phyloP scores from a whole-genome alignment of 2,888 invertebrate species.

The Rapana venosa region DNA sequence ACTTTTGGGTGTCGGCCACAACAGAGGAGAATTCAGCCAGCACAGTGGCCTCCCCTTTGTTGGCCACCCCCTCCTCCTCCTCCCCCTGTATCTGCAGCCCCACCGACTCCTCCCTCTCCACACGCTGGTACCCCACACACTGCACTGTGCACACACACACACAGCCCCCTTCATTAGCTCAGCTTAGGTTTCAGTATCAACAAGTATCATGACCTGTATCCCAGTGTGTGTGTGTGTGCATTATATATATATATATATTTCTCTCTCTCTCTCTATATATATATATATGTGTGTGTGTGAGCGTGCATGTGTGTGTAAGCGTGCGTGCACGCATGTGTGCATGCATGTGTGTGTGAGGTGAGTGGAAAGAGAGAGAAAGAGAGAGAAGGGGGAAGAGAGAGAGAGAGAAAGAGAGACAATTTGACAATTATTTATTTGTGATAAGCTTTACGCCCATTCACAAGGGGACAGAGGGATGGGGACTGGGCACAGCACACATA shows the following conservation, averaged over 20 bases:
- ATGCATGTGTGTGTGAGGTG: background rate
- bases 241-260: background rate
- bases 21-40: conserved; percentile 76
- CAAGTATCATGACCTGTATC: background rate
- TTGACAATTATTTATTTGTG: background rate
- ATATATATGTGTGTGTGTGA: background rate
- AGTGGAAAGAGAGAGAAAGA: too few species aligned
- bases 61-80: background rate
- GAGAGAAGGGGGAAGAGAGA: too few species aligned
- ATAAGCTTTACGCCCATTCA: too few species aligned
- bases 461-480: too few species aligned
- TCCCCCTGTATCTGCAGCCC: conserved; percentile 5
- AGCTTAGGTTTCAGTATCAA: background rate
- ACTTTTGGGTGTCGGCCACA: conserved; percentile 75
- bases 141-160: conserved; percentile 27
- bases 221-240: background rate
- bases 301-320: background rate
- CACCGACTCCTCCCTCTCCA: background rate
- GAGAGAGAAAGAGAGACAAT: too few species aligned
- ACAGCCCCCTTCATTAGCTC: background rate
- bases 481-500: too few species aligned
- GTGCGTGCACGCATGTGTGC: background rate
- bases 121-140: background rate
- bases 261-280: too few species aligned
- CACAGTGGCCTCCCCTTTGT: conserved; percentile 57